Conservation (phyloP, 2,113 vertebrate genomes). For the Melanerpes aurifrons region DNA sequence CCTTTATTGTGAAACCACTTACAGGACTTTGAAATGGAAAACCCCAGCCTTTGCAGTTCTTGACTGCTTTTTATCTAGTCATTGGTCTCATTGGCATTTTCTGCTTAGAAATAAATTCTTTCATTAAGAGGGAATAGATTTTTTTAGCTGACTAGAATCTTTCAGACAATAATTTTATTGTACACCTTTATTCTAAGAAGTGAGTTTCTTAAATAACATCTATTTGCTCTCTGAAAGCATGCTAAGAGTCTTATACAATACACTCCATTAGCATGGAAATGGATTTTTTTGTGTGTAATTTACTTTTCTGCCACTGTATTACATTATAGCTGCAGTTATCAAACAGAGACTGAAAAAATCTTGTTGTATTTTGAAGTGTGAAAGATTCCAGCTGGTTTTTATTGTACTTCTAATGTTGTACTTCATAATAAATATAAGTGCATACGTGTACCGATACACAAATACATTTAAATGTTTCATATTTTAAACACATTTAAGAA, state of each 20-base stretch:
- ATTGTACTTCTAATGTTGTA: conserved; percentile 30
- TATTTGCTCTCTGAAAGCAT: conserved; percentile 64
- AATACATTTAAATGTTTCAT: neutral
- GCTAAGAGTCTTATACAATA: conserved; percentile 45
- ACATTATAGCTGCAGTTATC: conserved; percentile 51
- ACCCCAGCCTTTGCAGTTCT: neutral
- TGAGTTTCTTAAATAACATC: conserved; percentile 64
- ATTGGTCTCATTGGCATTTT: neutral
- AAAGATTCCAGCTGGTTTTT: neutral
- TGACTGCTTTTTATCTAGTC: conserved; percentile 17
- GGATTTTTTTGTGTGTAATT: conserved; percentile 67
- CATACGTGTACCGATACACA: neutral
- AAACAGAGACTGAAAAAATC: conserved; percentile 28
- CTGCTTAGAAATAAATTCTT: conserved; percentile 45
- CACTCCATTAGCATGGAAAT: conserved; percentile 71
- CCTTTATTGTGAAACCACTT: neutral
- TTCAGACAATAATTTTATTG: conserved; percentile 55
- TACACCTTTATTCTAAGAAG: conserved; percentile 57
- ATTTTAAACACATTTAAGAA: conserved; percentile 27
- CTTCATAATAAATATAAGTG: neutral
- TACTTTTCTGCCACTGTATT: conserved; percentile 48
- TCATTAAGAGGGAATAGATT: conserved; percentile 44
- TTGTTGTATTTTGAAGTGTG: conserved; percentile 25
- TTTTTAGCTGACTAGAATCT: conserved; percentile 55
- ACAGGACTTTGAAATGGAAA: conserved; percentile 36